Evolutionary conservation across 2,113 vertebrate species (phyloP), one percentile per base, ranked within the genome.

Genomic region (Urocynchramus pylzowi): DNA sequence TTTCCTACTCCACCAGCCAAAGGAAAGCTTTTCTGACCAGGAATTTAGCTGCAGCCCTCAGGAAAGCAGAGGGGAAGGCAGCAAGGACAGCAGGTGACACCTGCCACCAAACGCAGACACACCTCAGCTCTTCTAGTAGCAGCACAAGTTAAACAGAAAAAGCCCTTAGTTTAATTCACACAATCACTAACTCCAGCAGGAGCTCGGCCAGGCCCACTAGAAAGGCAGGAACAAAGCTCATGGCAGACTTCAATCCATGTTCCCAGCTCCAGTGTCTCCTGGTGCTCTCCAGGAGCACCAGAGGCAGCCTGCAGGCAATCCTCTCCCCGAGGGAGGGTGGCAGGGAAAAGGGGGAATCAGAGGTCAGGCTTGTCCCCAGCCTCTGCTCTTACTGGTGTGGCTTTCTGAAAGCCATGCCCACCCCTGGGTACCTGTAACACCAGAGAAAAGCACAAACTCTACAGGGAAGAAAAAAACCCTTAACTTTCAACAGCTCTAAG

Each of bases 231-330:
- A 33, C 12, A 57, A 65, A 70, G n/a, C 39, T 57, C 2, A 0
- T 2, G 41, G 69, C 16, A 78, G 37, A 28, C 31, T 47, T 42
- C 11, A 77, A n/a, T 45, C 26, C 37, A 6, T 0, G 0, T 11
- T 78, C 45, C 52, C 42, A 67, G 26, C n/a, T 30, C 53, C 54
- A 33, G 13, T 2, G 10, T 41, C 60, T 33, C 31, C 59, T 39
- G 59, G 24, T 28, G 26, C 61, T 80, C 35, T 17, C 20, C 53
- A 57, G 28, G 13, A 54, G 8, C 59, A 39, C 33, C 1, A 7
- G 57, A 31, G 70, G 61, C 15, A 59, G 63, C 44, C 71, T 80
- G 59, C 20, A 87, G 47, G 33, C 42, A 79, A 23, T 27, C 47
- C 42, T 33, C 41, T 70, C 30, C 65, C 31, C 16, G 2, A 3